Evolutionary conservation across 2,113 vertebrate genomes (phyloP).

Genomic region (Rousettus leschenaultii): DNA sequence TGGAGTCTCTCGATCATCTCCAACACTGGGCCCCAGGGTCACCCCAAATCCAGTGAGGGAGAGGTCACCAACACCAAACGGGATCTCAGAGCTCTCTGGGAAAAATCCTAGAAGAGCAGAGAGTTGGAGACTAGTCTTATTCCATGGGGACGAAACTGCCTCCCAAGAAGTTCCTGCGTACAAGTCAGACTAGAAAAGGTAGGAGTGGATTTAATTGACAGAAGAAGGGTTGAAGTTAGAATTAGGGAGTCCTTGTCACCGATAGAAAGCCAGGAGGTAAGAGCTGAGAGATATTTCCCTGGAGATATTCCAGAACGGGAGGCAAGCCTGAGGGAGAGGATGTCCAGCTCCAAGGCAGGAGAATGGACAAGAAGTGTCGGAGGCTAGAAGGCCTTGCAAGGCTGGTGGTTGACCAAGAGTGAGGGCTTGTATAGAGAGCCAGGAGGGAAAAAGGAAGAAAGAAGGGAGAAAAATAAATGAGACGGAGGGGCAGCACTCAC

Average conservation of each 20-base stretch:
- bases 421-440: background rate
- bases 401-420: background rate
- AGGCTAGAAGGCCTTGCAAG: background rate
- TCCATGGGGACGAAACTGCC: background rate
- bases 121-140: background rate
- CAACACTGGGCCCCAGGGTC: background rate
- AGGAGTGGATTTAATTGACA: background rate
- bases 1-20: background rate
- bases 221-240: background rate
- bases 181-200: background rate
- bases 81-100: constrained; percentile 3
- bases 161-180: background rate
- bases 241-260: background rate
- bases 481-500: constrained; percentile 80
- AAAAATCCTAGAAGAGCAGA: background rate
- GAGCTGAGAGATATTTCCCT: background rate
- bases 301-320: background rate
- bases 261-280: background rate
- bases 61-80: background rate
- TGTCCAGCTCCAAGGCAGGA: background rate
- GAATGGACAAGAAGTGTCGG: background rate
- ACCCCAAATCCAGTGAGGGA: background rate
- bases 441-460: background rate
- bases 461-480: background rate
- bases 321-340: background rate